A percentile compares a stretch with the other conserved stretches of the same genome.
phyloP scores from a whole-genome alignment of 2,113 vertebrate genomes.

The Shinisaurus crocodilurus region DNA sequence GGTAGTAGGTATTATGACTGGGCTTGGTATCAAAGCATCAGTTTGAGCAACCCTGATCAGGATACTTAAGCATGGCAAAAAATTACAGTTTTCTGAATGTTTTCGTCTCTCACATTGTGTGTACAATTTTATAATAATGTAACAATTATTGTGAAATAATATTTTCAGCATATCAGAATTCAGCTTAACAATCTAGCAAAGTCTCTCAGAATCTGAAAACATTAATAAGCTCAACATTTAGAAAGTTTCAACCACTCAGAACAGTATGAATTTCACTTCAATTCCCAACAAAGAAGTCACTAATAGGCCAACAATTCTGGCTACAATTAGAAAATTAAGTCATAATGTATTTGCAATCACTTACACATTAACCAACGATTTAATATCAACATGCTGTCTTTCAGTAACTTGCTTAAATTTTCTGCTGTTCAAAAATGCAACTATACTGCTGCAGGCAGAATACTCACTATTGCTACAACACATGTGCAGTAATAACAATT shows the following conservation, averaged over 20 bases:
- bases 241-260: no score
- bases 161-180: neutral
- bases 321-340: no score
- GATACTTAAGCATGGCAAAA: neutral
- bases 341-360: no score
- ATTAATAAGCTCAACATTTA: no score
- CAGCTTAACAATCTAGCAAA: no score
- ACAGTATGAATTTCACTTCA: no score
- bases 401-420: neutral
- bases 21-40: neutral
- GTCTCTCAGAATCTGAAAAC: no score
- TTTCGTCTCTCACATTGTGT: neutral
- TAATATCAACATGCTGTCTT: neutral
- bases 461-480: neutral
- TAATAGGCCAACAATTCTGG: no score
- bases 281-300: no score
- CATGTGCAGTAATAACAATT: neutral
- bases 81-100: neutral
- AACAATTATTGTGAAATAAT: neutral
- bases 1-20: neutral
- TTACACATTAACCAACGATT: neutral
- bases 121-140: neutral
- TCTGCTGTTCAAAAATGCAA: neutral
- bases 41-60: neutral
- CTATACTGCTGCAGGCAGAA: neutral